phyloP scores from a whole-genome alignment of 1,140 invertebrate genomes.

The Euura lappo region DNA sequence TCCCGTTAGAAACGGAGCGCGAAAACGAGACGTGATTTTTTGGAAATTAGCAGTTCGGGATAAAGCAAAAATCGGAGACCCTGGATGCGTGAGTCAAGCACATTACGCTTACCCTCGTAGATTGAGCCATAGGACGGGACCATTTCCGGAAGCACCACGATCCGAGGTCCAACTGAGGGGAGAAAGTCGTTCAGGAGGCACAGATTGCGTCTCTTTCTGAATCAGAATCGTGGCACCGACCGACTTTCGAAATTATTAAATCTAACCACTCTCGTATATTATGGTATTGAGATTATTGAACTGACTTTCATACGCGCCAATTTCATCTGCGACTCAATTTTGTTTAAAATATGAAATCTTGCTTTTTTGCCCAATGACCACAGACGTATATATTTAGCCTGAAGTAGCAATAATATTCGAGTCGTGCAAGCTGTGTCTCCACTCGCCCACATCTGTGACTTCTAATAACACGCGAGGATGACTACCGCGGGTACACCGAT shows the following conservation, averaged over 20 bases:
- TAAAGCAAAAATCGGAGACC: not conserved
- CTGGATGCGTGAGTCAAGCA: not conserved
- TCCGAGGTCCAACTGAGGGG: not conserved
- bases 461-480: not conserved
- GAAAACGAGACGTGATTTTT: not conserved
- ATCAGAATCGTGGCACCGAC: not conserved
- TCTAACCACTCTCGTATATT: not conserved
- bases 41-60: not conserved
- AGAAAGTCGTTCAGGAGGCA: not conserved
- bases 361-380: not conserved
- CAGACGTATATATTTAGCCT: constrained; percentile 1
- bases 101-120: constrained; percentile 2
- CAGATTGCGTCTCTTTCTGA: not conserved
- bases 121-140: not conserved
- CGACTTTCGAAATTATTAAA: not conserved
- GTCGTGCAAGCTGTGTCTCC: constrained; percentile 6
- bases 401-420: constrained; percentile 5
- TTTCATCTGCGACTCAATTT: too few relatives aligned
- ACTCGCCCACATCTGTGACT: not conserved
- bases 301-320: not conserved
- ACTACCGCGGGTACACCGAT: not conserved
- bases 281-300: not conserved
- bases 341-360: too few relatives aligned
- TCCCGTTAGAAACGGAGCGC: not conserved
- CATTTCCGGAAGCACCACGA: not conserved